Evolutionary conservation across 2,797 vertebrate species (phyloP).

Genomic region (Pachyuromys duprasi): DNA sequence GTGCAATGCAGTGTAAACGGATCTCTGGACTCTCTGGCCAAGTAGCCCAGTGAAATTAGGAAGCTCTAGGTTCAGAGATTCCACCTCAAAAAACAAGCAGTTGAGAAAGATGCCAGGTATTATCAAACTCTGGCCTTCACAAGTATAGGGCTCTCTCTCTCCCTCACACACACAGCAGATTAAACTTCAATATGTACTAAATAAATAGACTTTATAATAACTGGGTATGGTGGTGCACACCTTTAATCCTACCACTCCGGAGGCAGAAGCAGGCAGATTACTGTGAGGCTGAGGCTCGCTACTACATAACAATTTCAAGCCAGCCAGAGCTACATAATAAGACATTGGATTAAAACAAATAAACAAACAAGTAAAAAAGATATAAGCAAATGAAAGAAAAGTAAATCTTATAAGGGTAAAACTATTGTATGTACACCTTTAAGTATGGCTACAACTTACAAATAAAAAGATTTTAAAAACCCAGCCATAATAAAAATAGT

Average conservation of each 20-base stretch:
- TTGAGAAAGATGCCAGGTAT: not conserved
- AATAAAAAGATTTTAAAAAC: slow-evolving; percentile 23
- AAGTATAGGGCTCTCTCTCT: no score
- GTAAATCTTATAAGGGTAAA: slow-evolving; percentile 1
- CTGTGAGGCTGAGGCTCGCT: not conserved
- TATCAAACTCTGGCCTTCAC: not conserved
- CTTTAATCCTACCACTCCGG: no score
- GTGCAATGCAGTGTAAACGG: not conserved
- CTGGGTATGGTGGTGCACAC: not conserved
- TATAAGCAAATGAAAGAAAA: not conserved
- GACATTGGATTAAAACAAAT: not conserved
- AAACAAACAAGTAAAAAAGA: not conserved
- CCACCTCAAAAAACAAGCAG: not conserved
- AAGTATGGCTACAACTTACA: not conserved
- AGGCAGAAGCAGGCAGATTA: not conserved
- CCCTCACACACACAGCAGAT: not conserved
- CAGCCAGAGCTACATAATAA: not conserved
- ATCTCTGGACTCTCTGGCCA: not conserved
- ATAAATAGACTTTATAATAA: not conserved
- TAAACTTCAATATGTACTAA: slow-evolving; percentile 20
- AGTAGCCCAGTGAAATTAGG: not conserved
- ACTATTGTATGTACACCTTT: not conserved
- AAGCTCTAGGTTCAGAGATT: not conserved
- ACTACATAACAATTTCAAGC: not conserved
- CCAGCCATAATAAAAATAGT: not conserved